Evolutionary conservation across 2,113 vertebrate genomes (phyloP).

Genomic region (Aptenodytes forsteri): DNA sequence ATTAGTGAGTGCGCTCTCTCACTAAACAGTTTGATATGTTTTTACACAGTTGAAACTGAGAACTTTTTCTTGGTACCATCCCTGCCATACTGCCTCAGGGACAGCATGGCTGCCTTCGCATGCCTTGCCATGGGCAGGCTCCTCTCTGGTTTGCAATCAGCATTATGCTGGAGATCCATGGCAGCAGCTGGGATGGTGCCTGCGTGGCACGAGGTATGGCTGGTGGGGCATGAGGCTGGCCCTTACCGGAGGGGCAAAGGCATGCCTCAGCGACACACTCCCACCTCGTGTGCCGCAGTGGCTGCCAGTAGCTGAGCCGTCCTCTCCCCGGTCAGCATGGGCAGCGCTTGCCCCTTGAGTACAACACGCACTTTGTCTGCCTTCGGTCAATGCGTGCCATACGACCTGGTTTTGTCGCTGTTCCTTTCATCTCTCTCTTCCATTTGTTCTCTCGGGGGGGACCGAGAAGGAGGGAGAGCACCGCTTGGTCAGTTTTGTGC

Average conservation of each 20-base stretch:
- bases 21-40: too few species aligned
- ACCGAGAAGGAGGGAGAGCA: background rate
- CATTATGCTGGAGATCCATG: background rate
- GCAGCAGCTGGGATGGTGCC: background rate
- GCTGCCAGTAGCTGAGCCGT: background rate
- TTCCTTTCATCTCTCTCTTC: background rate
- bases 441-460: background rate
- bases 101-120: background rate
- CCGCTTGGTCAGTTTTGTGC: background rate
- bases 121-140: rapidly evolving
- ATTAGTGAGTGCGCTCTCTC: background rate
- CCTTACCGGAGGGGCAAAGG: background rate
- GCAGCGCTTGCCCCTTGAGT: background rate
- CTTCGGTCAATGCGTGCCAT: background rate
- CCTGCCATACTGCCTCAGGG: background rate
- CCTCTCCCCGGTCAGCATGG: rapidly evolving
- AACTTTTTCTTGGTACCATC: background rate
- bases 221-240: rapidly evolving
- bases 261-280: rapidly evolving
- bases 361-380: rapidly evolving
- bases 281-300: rapidly evolving
- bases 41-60: background rate
- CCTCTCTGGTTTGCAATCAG: background rate
- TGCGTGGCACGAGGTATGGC: background rate
- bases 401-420: background rate